Base-by-base conservation (phyloP, 30 jellyfish, hydroid and myxozoan genomes). In the Rhopilema esculentum region DNA sequence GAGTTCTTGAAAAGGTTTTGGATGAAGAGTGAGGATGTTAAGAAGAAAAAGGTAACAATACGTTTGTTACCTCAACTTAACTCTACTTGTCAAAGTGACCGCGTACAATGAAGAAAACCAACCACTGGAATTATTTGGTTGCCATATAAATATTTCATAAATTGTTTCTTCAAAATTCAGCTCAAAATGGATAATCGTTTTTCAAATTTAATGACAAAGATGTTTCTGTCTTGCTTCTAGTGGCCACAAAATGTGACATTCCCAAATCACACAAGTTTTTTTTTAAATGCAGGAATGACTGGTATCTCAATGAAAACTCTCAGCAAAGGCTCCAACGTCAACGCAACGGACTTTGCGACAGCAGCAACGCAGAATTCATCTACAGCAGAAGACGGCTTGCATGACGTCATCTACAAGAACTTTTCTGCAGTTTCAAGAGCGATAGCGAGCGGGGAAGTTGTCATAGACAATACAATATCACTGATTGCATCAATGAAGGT, bases 321-420 rank as follows among this genome's bases (percentile, higher is more conserved):
- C 33, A 23, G 78, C 27, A 62, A 61, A 15, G 94, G 94, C 18
- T 4, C 78, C 4, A 85, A 85, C 49, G 79, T 85, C 29, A 27
- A 29, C 30, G 62, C 77, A 1, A 83, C 76, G 20, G 93, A 84
- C 24, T 72, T 71, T 31, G 23, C 49, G 4, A 61, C 94, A 32
- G 79, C 84, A 33, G 30, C 61, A 51, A 30, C 77, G 0, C 27
- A 69, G 21, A 17, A 21, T 12, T 30, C 67, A 21, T 74, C 94
- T 4, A 73, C 94, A 8, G 79, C 77, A 9, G 29, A 73, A 6
- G 94, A 85, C 64, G 94, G 94, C 20, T 79, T 85, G 1, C 28
- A 75, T 63, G 94, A 85, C 68, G 88, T 72, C 22, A 68, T 28
- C 20, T 32, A 21, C 25, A 74, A 85, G 27, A 85, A 75, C 29